Evolutionary conservation across 1,140 invertebrate genomes (phyloP).

Genomic region (Calliphora vicina): DNA sequence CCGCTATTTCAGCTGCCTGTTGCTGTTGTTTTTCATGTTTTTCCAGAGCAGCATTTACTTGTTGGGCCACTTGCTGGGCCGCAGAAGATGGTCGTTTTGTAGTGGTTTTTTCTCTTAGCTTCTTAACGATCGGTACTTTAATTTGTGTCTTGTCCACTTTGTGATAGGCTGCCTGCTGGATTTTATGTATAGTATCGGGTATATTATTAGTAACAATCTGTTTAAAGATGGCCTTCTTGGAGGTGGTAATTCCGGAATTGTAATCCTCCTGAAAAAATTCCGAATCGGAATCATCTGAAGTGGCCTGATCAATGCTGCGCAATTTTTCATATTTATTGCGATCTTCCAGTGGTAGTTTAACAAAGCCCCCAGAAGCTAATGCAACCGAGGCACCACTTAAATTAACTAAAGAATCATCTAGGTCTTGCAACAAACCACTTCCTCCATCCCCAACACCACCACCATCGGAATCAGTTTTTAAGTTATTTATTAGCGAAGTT

Average conservation of each 20-base stretch:
- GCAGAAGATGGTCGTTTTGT: slow-evolving; percentile 61
- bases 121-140: slow-evolving; percentile 62
- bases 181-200: slow-evolving; percentile 64
- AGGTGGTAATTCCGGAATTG: slow-evolving; percentile 37
- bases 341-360: slow-evolving; percentile 74
- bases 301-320: slow-evolving; percentile 68
- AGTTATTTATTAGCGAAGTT: slow-evolving; percentile 56
- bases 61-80: slow-evolving; percentile 58
- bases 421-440: background rate
- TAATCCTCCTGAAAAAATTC: slow-evolving; percentile 58
- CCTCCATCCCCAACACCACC: slow-evolving; percentile 7
- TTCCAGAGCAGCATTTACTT: slow-evolving; percentile 52
- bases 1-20: slow-evolving; percentile 48
- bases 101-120: slow-evolving; percentile 56
- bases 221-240: slow-evolving; percentile 62
- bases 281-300: slow-evolving; percentile 68
- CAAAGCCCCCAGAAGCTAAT: slow-evolving; percentile 62
- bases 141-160: slow-evolving; percentile 63
- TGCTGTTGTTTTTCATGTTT: slow-evolving; percentile 46
- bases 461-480: slow-evolving; percentile 56
- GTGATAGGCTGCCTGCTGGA: slow-evolving; percentile 64
- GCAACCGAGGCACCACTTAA: slow-evolving; percentile 28
- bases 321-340: slow-evolving; percentile 83
- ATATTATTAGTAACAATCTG: slow-evolving; percentile 66
- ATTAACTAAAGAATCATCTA: slow-evolving; percentile 20